Evolutionary conservation across 2,888 invertebrate species (phyloP), one percentile per base, ranked within the genome.

Genomic region (Agonum fuliginosum): DNA sequence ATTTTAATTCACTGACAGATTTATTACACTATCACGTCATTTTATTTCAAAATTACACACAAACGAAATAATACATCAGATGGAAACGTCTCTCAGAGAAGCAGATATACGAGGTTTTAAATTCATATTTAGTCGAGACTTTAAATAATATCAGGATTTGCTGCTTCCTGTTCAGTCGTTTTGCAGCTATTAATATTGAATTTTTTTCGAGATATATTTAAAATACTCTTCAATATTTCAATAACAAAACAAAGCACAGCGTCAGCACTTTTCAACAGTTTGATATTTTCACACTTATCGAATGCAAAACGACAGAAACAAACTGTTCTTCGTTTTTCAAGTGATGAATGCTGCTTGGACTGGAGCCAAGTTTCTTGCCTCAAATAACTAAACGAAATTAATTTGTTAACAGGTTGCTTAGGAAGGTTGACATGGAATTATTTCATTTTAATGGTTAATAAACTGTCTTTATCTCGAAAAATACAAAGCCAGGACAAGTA

Each of bases 381-480:
- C 41, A 74, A 74, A 74, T 74, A 74, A 74, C 74, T 17, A 30
- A 12, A 30, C 24, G 65, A 62, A 46, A 65, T 74, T 74, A 74
- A 62, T 74, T 65, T 30, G 74, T 65, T 74, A 74, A 74, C 74
- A 74, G 74, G 74, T 74, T 43, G 74, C 20, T 54, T 19, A 10
- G 8, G 10, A 24, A 37, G 43, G 22, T 24, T 8, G 2, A 41
- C 19, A 67, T 19, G 19, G 4, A 37, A 37, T 37, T 6, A n/a
- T 37, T 8, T 37, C 37, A 37, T 37, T 37, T 12, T 37, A 37
- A 37, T n/a, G n/a, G 10, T 37, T 37, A n/a, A n/a, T n/a, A n/a
- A n/a, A 37, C 37, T 37, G 10, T 37, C 12, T 37, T 30, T 3
- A 3, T 37, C 12, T 37, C n/a, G n/a, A n/a, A n/a, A n/a, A n/a